Base-by-base conservation (phyloP, 2,797 vertebrate genomes). In the Ptychadena robeensis region DNA sequence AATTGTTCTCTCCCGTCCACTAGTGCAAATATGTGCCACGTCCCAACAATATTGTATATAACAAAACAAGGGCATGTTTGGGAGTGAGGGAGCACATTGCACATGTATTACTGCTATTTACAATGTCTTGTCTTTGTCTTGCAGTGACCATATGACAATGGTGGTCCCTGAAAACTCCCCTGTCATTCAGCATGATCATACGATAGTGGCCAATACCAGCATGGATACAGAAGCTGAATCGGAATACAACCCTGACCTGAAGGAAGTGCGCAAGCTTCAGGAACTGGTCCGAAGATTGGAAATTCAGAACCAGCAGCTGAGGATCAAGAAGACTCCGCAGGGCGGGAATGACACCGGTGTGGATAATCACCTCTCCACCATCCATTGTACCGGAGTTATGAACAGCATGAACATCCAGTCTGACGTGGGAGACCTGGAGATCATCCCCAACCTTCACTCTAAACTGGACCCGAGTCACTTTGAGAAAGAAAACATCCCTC, bases 241-340 rank as follows among this genome's bases (percentile, higher is more conserved):
- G 0, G 86, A 92, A 32, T 89, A 90, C 14, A 94, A 88, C 75
- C 87, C 90, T 1, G 96, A 96, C 89, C 88, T 96, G 71, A 95
- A 96, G 81, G 96, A 98, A 92, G 96, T 97, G 32, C 91, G 93
- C 30, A 97, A 97, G 89, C 90, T 98, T 75, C 95, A 95, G 88
- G 96, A 97, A 89, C 94, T 97, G 0, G 95, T 97, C 28, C 90
- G 91, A 53, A 93, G 95, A 61, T 86, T 98, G 86, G 96, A 98
- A 88, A 90, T 98, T 25, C 95, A 97, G 91, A 97, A 94, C 59
- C 95, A 97, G 91, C 95, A 93, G 27, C 87, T 95, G 3, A 92
- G 95, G 73, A 93, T 72, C 82, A 78, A 87, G 84, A 94, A 93
- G n/a, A 85, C 63, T 53, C 2, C 88, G 70, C 91, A 90, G 4